Evolutionary conservation across 2,113 vertebrate species (phyloP), one percentile per base, ranked within the genome.

Genomic region (Labrus mixtus): DNA sequence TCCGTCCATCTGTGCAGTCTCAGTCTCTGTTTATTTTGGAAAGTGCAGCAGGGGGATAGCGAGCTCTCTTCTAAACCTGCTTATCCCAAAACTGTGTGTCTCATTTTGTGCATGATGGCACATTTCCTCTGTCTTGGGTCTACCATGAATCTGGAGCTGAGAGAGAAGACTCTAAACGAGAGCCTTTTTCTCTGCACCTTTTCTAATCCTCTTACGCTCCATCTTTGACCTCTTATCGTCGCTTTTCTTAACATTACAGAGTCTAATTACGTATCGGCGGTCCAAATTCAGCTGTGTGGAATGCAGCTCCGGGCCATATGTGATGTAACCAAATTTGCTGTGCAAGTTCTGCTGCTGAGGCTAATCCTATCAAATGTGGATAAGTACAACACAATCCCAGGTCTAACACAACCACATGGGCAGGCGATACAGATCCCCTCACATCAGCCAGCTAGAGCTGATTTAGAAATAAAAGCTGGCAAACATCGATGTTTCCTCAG

Each of bases 311-410:
- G 39, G 39, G 72, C 50, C 78, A 46, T 56, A 39, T 74, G 67
- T 59, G 75, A 76, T 83, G 43, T 76, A 73, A 64, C 69, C 48
- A 68, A 61, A 76, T 86, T 80, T 74, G 71, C 63, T 36, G 51
- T 33, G 16, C 63, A 67, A 73, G 76, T 79, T 68, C 62, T 68
- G 79, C 64, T 62, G 87, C 82, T 41, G 69, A 78, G 68, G 69
- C 76, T 91, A 93, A 94, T 93, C 87, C 88, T 72, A 78, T 92
- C 76, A 90, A 85, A 93, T 80, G 53, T 80, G 73, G 73, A 90
- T 89, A 87, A 89, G 82, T 74, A 68, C 37, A 48, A 63, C 78
- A 74, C 73, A 83, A 85, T 84, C 66, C 70, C 73, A 77, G 79
- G 89, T 90, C 68, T 86, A 88, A 88, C 86, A 87, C 68, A 77